Base-by-base conservation (phyloP, 2,888 invertebrate species). In the Orchesella flavescens region DNA sequence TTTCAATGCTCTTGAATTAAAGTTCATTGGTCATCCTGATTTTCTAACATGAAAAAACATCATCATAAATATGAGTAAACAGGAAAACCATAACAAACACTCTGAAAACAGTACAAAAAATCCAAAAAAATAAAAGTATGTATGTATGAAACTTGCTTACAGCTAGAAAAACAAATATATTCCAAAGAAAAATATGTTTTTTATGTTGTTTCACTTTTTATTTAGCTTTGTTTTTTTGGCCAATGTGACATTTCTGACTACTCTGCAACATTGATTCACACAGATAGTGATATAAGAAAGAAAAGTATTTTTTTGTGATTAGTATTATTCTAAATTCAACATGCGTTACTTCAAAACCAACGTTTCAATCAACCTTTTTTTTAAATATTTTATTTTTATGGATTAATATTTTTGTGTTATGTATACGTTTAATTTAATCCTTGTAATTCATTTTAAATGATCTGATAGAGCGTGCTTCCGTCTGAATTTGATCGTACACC, bases 181-280 rank as follows among this genome's bases (percentile, higher is more conserved):
- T n/a, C n/a, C n/a, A n/a, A n/a, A n/a, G n/a, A n/a, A n/a, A n/a
- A n/a, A n/a, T n/a, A n/a, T 44, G 12, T 44, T 44, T 44, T 49
- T 49, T 49, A 49, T 49, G 49, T 59, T 34, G 17, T 59, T 59
- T 17, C 59, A 21, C 34, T 59, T n/a, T 59, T 59, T 21, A 59
- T 19, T 17, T 21, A 21, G 17, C 19, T 59, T 21, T 19, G 17
- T 19, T 44, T 73, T 79, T 44, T 73, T 79, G 72, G 79, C 79
- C 79, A 79, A 79, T 66, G 55, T 79, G 72, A 79, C 79, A 79
- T 73, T 63, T 57, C 79, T 79, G 79, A 79, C 79, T 79, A 79
- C 72, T 49, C 71, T 49, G 53, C 61, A 78, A 71, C 15, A 9
- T 55, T 72, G 72, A 34, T 73, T 69, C 72, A 65, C 63, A 75